Conservation (phyloP, 2,113 vertebrate species). For the Nibea albiflora region DNA sequence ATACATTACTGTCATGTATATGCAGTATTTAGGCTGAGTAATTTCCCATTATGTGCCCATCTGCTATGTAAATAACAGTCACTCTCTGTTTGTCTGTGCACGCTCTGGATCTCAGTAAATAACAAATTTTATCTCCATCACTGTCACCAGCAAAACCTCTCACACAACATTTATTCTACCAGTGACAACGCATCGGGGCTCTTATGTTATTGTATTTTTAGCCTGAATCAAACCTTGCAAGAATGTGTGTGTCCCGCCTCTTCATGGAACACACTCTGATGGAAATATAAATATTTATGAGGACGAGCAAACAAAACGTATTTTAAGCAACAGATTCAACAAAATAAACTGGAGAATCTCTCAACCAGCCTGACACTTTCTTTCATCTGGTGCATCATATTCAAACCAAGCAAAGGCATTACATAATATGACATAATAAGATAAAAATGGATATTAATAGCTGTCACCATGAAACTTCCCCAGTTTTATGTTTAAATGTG, state of each 20-base stretch:
- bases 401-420: too few species aligned
- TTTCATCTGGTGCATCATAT: not conserved
- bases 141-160: not conserved
- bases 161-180: not conserved
- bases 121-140: not conserved
- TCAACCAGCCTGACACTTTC: not conserved
- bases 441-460: too few species aligned
- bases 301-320: not conserved
- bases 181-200: not conserved
- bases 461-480: too few species aligned
- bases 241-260: not conserved
- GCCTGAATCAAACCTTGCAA: not conserved
- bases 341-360: not conserved
- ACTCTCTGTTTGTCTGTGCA: not conserved
- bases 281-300: slow-evolving; percentile 27
- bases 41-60: not conserved
- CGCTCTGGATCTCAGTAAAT: not conserved
- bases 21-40: too few species aligned
- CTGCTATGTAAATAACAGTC: slow-evolving; percentile 6
- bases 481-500: too few species aligned
- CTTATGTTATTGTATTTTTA: slow-evolving; percentile 8
- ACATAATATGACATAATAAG: too few species aligned
- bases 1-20: not conserved
- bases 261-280: not conserved
- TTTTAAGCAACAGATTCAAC: not conserved